phyloP scores from a whole-genome alignment of 2,888 invertebrate species.

The Phytoseiulus persimilis region DNA sequence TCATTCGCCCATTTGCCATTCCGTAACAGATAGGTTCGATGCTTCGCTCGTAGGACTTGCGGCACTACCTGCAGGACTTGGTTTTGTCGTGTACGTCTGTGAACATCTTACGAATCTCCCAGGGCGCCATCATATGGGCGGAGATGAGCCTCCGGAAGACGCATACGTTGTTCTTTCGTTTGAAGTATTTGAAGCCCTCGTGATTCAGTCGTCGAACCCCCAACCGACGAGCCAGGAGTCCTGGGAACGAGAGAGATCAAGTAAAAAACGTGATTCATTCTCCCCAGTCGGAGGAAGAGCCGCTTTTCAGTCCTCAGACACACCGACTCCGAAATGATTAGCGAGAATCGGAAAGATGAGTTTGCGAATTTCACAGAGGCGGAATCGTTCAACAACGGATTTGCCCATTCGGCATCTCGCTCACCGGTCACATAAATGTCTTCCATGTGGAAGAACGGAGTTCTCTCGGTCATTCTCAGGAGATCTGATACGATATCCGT shows the following conservation, averaged over 20 bases:
- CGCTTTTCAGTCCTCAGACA: no score
- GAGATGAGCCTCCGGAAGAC: constrained; percentile 43
- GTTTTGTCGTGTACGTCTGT: constrained; percentile 43
- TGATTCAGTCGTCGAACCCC: constrained; percentile 43
- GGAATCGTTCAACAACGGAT: no score
- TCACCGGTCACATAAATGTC: constrained; percentile 44
- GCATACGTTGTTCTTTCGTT: constrained; percentile 44
- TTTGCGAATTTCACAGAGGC: neutral
- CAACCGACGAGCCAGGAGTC: constrained; percentile 41
- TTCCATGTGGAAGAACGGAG: constrained; percentile 44
- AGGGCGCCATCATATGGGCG: constrained; percentile 43
- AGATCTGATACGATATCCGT: constrained; percentile 60
- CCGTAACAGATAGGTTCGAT: neutral
- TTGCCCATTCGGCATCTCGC: neutral
- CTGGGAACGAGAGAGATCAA: neutral
- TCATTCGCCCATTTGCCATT: neutral
- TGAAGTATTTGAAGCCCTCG: constrained; percentile 44
- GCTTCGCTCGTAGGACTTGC: neutral
- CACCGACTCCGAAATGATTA: no score
- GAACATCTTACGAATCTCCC: constrained; percentile 42
- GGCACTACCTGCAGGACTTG: constrained; percentile 42
- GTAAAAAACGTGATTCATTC: neutral
- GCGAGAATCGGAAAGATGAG: no score
- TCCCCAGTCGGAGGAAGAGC: no score
- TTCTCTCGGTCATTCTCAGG: constrained; percentile 59